Percentiles rank a stretch among this genome's conserved stretches.
phyloP scores from a whole-genome alignment of 1,140 invertebrate genomes.

The Coenobita brevimanus region DNA sequence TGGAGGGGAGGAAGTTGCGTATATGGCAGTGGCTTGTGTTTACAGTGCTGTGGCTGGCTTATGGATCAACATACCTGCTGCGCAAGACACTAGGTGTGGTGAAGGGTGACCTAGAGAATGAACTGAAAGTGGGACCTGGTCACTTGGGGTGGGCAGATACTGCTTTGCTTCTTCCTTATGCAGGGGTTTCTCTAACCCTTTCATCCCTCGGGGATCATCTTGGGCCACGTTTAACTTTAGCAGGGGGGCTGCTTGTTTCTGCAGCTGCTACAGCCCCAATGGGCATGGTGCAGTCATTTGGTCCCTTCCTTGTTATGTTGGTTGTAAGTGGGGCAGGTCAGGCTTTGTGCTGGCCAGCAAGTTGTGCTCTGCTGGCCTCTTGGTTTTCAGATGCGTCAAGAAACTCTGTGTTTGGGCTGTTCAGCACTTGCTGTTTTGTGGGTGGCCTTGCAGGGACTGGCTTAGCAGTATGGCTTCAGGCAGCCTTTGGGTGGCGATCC shows the following conservation, averaged over 20 bases:
- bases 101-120: slow-evolving; percentile 74
- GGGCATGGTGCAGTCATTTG: slow-evolving; percentile 74
- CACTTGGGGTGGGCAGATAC: slow-evolving; percentile 75
- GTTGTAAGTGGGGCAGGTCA: slow-evolving; percentile 76
- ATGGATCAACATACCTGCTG: slow-evolving; percentile 75
- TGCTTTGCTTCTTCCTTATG: slow-evolving; percentile 76
- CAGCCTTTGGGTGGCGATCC: slow-evolving; percentile 74
- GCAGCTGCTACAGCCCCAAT: slow-evolving; percentile 75
- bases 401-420: slow-evolving; percentile 76
- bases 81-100: slow-evolving; percentile 76
- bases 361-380: slow-evolving; percentile 74
- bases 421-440: slow-evolving; percentile 76
- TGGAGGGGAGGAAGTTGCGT: slow-evolving; percentile 18
- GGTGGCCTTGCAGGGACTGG: slow-evolving; percentile 76
- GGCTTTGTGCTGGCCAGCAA: slow-evolving; percentile 76
- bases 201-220: slow-evolving; percentile 75
- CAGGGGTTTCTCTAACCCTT: slow-evolving; percentile 75
- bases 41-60: slow-evolving; percentile 74
- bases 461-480: slow-evolving; percentile 75
- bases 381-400: slow-evolving; percentile 75
- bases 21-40: slow-evolving; percentile 72
- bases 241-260: slow-evolving; percentile 74
- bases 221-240: slow-evolving; percentile 75
- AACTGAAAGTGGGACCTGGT: slow-evolving; percentile 72
- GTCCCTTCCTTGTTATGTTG: slow-evolving; percentile 73